Conservation (phyloP, 2,888 invertebrate species). For the Morpho deidamia region DNA sequence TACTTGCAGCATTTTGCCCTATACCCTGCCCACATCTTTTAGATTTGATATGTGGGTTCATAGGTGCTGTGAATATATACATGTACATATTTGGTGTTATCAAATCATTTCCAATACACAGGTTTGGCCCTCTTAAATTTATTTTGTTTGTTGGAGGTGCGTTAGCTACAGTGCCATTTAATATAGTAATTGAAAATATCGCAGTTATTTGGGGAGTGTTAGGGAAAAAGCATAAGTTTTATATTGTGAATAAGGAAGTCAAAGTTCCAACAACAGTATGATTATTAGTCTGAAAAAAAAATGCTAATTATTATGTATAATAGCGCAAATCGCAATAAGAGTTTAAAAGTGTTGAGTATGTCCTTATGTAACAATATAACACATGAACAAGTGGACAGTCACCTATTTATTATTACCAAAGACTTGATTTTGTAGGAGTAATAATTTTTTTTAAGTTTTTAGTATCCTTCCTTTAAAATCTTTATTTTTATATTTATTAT, state of each 20-base stretch:
- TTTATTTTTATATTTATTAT: slow-evolving; percentile 18
- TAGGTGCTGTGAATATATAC: slow-evolving; percentile 96
- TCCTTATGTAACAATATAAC: slow-evolving; percentile 13
- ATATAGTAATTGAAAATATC: slow-evolving; percentile 95
- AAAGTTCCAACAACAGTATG: slow-evolving; percentile 83
- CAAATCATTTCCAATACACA: slow-evolving; percentile 94
- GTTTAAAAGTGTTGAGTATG: slow-evolving; percentile 33
- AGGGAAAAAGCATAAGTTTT: slow-evolving; percentile 97
- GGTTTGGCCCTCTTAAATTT: slow-evolving; percentile 89
- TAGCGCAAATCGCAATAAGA: slow-evolving; percentile 19
- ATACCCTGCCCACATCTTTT: slow-evolving; percentile 90
- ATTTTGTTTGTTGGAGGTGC: slow-evolving; percentile 90
- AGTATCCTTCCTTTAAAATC: slow-evolving; percentile 13
- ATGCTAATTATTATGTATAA: not conserved
- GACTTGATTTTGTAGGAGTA: slow-evolving; percentile 26
- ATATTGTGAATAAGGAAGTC: slow-evolving; percentile 96
- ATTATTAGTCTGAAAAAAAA: slow-evolving; percentile 27
- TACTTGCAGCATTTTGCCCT: slow-evolving; percentile 91
- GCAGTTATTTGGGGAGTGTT: slow-evolving; percentile 96
- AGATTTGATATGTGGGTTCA: slow-evolving; percentile 93
- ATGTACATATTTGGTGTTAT: slow-evolving; percentile 99
- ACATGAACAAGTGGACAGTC: slow-evolving; percentile 25
- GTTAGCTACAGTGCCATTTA: slow-evolving; percentile 93
- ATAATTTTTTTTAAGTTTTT: slow-evolving; percentile 17
- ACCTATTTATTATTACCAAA: slow-evolving; percentile 32